Conservation (phyloP, 1,140 invertebrate species). For the Galleria mellonella region DNA sequence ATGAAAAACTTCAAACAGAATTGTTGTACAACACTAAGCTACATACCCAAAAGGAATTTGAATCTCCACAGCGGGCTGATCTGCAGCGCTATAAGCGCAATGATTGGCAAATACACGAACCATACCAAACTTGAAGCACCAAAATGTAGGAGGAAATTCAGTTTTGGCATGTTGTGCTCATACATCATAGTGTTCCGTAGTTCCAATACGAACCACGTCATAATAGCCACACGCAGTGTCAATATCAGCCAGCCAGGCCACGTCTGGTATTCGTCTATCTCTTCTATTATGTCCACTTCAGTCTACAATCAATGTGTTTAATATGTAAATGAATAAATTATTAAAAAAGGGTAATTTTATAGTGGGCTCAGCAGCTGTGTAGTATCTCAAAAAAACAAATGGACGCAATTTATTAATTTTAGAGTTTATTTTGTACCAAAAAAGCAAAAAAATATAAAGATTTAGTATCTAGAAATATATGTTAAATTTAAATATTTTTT, state of each 20-base stretch:
- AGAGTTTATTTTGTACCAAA: too few species aligned
- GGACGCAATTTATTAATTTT: too few species aligned
- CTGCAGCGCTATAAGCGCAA: constrained; percentile 94
- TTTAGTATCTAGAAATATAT: too few species aligned
- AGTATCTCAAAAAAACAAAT: too few species aligned
- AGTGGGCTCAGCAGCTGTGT: too few species aligned
- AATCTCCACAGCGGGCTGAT: constrained; percentile 96
- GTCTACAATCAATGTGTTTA: constrained; percentile 78
- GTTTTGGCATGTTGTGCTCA: constrained; percentile 92
- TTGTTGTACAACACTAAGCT: background rate
- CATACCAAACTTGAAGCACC: constrained; percentile 97
- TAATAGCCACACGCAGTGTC: constrained; percentile 89
- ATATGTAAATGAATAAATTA: too few species aligned
- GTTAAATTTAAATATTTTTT: too few species aligned
- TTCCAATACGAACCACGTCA: constrained; percentile 96
- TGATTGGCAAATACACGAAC: constrained; percentile 97
- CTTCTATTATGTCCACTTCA: constrained; percentile 96
- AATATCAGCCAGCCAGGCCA: constrained; percentile 97
- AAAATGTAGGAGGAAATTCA: constrained; percentile 96
- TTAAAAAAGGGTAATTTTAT: too few species aligned
- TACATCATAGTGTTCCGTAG: constrained; percentile 93
- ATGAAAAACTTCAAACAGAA: constrained; percentile 5
- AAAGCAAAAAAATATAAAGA: too few species aligned
- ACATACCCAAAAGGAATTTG: constrained; percentile 93
- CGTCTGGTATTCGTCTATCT: constrained; percentile 97